Conservation (phyloP, 2,797 vertebrate genomes). For the Falco peregrinus region DNA sequence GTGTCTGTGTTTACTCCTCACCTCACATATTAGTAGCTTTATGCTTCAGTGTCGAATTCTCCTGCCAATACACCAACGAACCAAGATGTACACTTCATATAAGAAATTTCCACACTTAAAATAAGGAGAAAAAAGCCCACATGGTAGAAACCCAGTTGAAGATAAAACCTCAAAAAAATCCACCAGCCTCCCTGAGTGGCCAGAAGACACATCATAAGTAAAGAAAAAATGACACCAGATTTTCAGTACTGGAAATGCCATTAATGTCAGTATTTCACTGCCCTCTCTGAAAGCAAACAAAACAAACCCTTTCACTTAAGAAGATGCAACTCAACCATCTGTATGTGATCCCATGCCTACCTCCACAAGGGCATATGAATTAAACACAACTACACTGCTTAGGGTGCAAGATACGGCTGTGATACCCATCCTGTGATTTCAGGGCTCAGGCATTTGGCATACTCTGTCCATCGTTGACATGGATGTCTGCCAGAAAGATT, state of each 20-base stretch:
- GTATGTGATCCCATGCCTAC: not conserved
- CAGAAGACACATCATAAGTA: not conserved
- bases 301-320: not conserved
- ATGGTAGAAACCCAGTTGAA: not conserved
- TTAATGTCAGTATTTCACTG: not conserved
- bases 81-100: not conserved
- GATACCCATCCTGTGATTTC: not conserved
- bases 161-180: not conserved
- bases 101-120: not conserved
- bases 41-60: not conserved
- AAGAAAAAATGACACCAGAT: not conserved
- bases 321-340: not conserved
- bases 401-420: not conserved
- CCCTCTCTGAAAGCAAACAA: not conserved
- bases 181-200: not conserved
- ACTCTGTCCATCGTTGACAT: not conserved
- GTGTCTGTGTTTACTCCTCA: not conserved
- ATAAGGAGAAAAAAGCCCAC: not conserved
- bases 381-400: not conserved
- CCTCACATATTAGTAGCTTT: not conserved
- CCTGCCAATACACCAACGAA: not conserved
- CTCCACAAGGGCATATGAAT: not conserved
- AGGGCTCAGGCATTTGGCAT: not conserved
- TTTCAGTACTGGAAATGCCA: slow-evolving; percentile 5
- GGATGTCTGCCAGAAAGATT: not conserved